These are phyloP conservation scores for Xenotilapia flavipinnis DNA, from an alignment of 2,113 vertebrate genomes.

Conservation along the genomic window DNA sequence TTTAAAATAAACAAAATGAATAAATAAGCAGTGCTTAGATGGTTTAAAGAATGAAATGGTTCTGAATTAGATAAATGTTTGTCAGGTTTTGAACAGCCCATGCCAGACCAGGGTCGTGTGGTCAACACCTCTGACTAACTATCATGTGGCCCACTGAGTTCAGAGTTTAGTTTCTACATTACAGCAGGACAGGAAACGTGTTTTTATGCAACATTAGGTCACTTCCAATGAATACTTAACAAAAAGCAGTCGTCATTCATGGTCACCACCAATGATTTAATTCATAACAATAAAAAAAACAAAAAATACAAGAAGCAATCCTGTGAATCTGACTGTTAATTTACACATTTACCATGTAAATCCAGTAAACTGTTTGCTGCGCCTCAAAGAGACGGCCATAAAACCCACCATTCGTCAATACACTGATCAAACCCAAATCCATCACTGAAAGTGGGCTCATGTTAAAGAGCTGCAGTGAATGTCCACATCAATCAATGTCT, in stretches of 20 bases:
- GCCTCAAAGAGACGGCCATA: neutral
- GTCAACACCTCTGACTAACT: neutral
- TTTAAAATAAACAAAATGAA: neutral
- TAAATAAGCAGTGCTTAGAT: accelerated
- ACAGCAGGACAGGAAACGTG: accelerated
- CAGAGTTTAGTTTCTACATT: neutral
- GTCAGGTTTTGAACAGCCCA: neutral
- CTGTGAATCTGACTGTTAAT: neutral
- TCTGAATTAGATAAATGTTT: neutral
- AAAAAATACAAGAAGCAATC: neutral
- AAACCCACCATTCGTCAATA: neutral
- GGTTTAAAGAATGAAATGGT: neutral
- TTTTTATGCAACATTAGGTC: neutral
- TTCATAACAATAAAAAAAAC: neutral
- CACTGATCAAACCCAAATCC: neutral
- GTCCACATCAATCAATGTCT: neutral
- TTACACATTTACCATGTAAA: neutral
- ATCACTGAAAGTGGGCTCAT: neutral
- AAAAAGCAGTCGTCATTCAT: neutral
- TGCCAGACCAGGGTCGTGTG: neutral
- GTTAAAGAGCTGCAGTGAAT: neutral
- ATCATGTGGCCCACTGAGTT: neutral
- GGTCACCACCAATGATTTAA: accelerated
- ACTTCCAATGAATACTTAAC: neutral
- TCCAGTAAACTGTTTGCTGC: accelerated